These are phyloP conservation scores for Drosophila flavopinicola DNA, from an alignment of 2,888 invertebrate genomes.

Conservation along the genomic window DNA sequence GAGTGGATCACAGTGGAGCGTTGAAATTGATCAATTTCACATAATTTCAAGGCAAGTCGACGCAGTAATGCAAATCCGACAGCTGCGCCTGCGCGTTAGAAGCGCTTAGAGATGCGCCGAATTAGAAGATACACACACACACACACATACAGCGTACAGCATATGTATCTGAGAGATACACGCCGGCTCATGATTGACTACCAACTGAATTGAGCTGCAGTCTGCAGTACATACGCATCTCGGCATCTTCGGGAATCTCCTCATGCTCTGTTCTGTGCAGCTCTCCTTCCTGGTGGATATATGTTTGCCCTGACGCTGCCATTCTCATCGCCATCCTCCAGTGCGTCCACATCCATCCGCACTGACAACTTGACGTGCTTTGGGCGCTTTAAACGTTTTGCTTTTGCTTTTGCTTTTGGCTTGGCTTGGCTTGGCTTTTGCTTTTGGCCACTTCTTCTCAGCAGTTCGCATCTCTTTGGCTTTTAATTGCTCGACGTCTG, in stretches of 20 bases:
- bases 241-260: constrained; percentile 3
- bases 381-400: constrained; percentile 77
- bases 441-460: background rate
- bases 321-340: constrained; percentile 58
- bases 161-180: background rate
- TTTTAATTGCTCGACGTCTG: constrained; percentile 75
- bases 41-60: constrained; percentile 78
- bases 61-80: constrained; percentile 78
- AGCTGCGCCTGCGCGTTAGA: constrained; percentile 78
- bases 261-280: no score
- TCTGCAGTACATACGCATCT: constrained; percentile 37
- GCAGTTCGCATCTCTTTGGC: no score
- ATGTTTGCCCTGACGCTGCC: constrained; percentile 37
- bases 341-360: constrained; percentile 59
- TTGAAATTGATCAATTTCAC: constrained; percentile 84
- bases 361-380: constrained; percentile 78
- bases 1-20: constrained; percentile 75
- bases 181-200: constrained; percentile 79
- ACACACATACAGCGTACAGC: constrained; percentile 3
- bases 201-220: constrained; percentile 75
- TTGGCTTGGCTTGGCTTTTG: no score
- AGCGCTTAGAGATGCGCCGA: constrained; percentile 58
- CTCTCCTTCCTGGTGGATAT: no score
- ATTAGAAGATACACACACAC: constrained; percentile 23
- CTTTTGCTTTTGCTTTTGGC: constrained; percentile 31